Base-by-base conservation (phyloP, 37 sponge, comb jelly and placozoan species). In the Halisarca cf. caerulea region DNA sequence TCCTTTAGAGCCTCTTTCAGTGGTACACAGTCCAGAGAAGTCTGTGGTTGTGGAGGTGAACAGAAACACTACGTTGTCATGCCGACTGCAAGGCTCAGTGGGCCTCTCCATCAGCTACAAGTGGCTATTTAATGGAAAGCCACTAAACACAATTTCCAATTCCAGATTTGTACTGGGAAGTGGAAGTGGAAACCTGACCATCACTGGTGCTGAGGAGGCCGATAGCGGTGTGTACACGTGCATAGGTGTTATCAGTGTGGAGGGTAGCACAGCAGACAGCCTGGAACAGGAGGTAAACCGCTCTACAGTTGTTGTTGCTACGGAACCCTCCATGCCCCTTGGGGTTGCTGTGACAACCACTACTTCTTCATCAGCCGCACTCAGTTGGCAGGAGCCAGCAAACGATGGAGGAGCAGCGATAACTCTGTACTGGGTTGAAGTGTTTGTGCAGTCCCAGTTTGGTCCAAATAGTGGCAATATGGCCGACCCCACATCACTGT, bases 161-260 rank as follows among this genome's bases (percentile, higher is more conserved):
- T 74, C 77, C 77, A 74, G 77, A 40, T 44, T 74, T 14, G 7
- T 36, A 18, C 34, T 68, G 30, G 35, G 35, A 41, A 40, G 1
- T 74, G 77, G 45, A 43, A 74, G 45, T 74, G 77, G 77, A 25
- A 25, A 74, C 44, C 77, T 74, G 9, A 74, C 77, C 77, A 74
- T 74, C 42, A 40, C 42, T 1, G 41, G 41, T 74, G 45, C 45
- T 11, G 77, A 3, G 21, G 18, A 9, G 2, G 23, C 8, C 18
- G 77, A 74, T 44, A 74, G 45, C 41, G 77, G 77, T 25, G 42
- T 44, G 25, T 74, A 74, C 42, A 43, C 20, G 20, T 74, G 77
- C 41, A 24, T 18, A 11, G 77, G 45, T 15, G 23, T 44, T 3
- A 74, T 74, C 44, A 74, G 42, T 74, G 24, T 44, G n/a, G 45